These are phyloP conservation scores for Rhabdomys pumilio DNA, from an alignment of 2,797 vertebrate genomes.

Conservation along the genomic window DNA sequence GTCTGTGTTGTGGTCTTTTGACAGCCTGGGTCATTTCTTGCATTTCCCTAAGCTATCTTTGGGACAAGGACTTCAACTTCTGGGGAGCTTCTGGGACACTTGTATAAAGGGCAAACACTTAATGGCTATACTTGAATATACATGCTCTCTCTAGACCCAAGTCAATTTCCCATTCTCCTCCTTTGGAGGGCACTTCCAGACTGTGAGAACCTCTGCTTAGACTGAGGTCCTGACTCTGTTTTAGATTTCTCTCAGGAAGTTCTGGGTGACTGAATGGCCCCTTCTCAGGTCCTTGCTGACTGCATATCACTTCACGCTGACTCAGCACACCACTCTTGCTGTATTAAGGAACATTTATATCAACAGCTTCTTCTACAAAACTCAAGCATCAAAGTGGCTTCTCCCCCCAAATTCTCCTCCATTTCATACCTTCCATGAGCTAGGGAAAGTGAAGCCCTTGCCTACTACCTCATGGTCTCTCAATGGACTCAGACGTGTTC, in stretches of 20 bases:
- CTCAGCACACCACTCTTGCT: background rate
- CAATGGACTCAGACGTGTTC: background rate
- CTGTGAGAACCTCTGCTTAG: no score
- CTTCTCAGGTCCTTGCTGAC: background rate
- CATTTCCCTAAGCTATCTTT: background rate
- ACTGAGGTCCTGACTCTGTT: background rate
- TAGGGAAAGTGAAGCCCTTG: background rate
- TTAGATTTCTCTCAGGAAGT: background rate
- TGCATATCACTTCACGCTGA: rapidly evolving
- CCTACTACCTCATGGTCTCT: background rate
- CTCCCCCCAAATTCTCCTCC: background rate
- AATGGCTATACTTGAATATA: no score
- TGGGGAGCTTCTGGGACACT: background rate
- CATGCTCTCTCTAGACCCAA: background rate
- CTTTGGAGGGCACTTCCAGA: no score
- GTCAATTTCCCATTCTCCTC: background rate
- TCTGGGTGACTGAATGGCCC: background rate
- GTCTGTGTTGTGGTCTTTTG: no score
- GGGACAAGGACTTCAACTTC: background rate
- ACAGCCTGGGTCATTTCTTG: background rate
- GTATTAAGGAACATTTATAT: background rate
- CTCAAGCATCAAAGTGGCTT: background rate
- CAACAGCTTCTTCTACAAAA: background rate
- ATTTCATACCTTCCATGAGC: background rate
- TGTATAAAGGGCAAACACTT: background rate